Percentiles rank a stretch among this genome's conserved stretches.
Conservation (phyloP, 2,888 invertebrate genomes). For the Ephialtes manifestator region DNA sequence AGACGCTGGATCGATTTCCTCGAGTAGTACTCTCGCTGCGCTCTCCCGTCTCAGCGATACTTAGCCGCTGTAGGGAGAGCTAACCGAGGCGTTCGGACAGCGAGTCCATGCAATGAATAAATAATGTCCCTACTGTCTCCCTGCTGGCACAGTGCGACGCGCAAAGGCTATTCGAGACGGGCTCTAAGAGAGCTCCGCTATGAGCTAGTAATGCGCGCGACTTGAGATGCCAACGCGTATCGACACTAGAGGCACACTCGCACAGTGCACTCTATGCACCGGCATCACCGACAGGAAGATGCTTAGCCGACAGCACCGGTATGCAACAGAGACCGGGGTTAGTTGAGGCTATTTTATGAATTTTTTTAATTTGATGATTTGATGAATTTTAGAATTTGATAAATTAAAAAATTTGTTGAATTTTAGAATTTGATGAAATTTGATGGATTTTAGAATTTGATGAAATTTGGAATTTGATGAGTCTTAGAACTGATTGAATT, state of each 20-base stretch:
- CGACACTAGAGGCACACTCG: slow-evolving; percentile 83
- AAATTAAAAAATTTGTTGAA: not conserved
- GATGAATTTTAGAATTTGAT: not conserved
- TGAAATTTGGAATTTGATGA: not conserved
- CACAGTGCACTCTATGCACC: slow-evolving; percentile 79
- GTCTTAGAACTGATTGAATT: too few species aligned
- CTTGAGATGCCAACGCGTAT: slow-evolving; percentile 78
- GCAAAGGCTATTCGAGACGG: not conserved
- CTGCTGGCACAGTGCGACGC: slow-evolving; percentile 52
- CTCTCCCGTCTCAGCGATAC: slow-evolving; percentile 41
- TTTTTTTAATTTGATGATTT: too few species aligned
- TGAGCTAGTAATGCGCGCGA: not conserved
- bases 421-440: not conserved
- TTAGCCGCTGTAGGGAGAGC: slow-evolving; percentile 17
- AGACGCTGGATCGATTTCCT: slow-evolving; percentile 55
- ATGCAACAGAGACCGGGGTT: slow-evolving; percentile 61
- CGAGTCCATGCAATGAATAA: slow-evolving; percentile 62
- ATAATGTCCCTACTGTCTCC: slow-evolving; percentile 60
- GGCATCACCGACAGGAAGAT: slow-evolving; percentile 68
- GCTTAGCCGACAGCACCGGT: not conserved
- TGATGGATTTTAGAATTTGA: not conserved
- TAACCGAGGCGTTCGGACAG: slow-evolving; percentile 37
- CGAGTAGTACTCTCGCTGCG: slow-evolving; percentile 34
- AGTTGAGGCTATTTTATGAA: not conserved
- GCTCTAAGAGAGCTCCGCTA: not conserved